These are phyloP conservation scores for Salpingus planirostris DNA, from an alignment of 2,888 invertebrate genomes.

Conservation along the genomic window DNA sequence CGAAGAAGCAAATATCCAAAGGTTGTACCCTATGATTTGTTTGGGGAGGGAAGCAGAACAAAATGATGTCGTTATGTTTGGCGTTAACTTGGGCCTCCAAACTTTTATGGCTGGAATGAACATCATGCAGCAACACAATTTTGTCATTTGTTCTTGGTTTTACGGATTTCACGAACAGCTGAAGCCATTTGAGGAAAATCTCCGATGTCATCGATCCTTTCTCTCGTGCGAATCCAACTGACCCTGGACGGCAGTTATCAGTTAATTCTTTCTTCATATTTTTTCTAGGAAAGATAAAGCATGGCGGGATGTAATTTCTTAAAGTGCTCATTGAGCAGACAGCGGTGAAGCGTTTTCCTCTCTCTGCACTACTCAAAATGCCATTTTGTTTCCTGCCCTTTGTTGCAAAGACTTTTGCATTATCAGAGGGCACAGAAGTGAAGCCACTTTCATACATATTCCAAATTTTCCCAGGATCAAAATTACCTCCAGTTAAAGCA, in stretches of 20 bases:
- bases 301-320: slow-evolving; percentile 4
- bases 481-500: slow-evolving; percentile 1
- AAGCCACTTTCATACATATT: slow-evolving; percentile 7
- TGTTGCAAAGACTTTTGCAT: slow-evolving; percentile 3
- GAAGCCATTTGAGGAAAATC: slow-evolving; percentile 15
- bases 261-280: slow-evolving; percentile 3
- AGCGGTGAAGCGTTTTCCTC: slow-evolving; percentile 3
- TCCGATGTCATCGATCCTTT: slow-evolving; percentile 27
- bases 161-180: slow-evolving; percentile 13
- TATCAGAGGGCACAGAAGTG: slow-evolving; percentile 1
- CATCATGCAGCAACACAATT: slow-evolving; percentile 30
- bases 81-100: slow-evolving; percentile 26
- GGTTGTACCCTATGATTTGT: slow-evolving; percentile 30
- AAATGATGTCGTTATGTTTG: slow-evolving; percentile 25
- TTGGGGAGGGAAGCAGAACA: slow-evolving; percentile 32
- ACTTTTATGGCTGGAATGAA: slow-evolving; percentile 24
- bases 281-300: slow-evolving; percentile 4
- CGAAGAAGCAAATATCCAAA: slow-evolving; percentile 26
- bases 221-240: slow-evolving; percentile 6
- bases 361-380: slow-evolving; percentile 2
- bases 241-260: slow-evolving; percentile 11
- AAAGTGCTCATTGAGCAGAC: slow-evolving; percentile 2
- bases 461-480: slow-evolving; percentile 2
- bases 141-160: slow-evolving; percentile 9
- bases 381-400: slow-evolving; percentile 5